Evolutionary conservation across 2,797 vertebrate genomes (phyloP).

Genomic region (Sebastiscus tertius): DNA sequence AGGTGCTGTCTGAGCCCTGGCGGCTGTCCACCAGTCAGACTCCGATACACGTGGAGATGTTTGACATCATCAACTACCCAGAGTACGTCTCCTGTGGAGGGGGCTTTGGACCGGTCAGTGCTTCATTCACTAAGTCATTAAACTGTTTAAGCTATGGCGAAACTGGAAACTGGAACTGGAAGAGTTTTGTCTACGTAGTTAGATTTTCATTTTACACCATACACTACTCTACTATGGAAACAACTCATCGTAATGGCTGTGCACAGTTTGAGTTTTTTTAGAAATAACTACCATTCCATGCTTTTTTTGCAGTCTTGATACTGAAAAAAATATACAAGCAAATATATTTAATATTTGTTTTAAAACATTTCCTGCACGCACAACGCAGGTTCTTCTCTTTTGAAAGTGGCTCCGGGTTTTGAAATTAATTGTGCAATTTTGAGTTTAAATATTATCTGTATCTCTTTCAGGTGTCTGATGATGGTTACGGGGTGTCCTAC

Average conservation of each 20-base stretch:
- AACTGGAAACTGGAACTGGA: too few relatives aligned
- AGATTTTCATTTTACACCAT: background rate
- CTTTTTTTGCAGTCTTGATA: background rate
- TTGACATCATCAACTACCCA: slow-evolving; percentile 88
- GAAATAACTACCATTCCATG: background rate
- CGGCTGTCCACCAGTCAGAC: slow-evolving; percentile 90
- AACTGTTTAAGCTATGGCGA: background rate
- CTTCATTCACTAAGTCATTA: background rate
- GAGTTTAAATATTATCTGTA: background rate
- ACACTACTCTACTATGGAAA: background rate
- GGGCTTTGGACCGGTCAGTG: slow-evolving; percentile 92
- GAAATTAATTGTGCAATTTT: background rate
- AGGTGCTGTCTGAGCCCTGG: slow-evolving; percentile 90
- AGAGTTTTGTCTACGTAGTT: background rate
- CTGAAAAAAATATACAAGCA: background rate
- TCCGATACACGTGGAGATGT: slow-evolving; percentile 86
- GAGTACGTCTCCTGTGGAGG: slow-evolving; percentile 90
- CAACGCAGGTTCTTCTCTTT: background rate
- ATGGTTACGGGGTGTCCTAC: slow-evolving; percentile 94
- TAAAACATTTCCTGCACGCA: background rate
- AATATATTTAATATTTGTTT: background rate
- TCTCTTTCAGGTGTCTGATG: slow-evolving; percentile 86
- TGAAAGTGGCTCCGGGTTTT: background rate
- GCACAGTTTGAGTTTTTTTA: background rate
- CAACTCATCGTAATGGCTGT: background rate